Conservation (phyloP, 2,888 invertebrate species). For the Cephalotes varians region DNA sequence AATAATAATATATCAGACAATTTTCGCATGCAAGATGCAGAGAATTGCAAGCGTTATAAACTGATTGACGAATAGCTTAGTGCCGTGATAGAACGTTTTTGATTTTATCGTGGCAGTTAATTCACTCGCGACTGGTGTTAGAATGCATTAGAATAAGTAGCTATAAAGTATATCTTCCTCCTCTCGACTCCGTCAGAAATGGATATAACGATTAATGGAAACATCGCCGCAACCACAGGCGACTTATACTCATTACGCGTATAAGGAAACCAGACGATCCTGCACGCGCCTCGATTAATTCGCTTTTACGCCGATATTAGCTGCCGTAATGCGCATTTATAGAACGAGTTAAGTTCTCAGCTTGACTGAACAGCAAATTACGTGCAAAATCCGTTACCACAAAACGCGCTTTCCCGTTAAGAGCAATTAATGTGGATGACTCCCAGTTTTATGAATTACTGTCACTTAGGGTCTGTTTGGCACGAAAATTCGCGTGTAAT, state of each 20-base stretch:
- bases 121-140: conserved; percentile 4
- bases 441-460: not conserved
- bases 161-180: not conserved
- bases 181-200: not conserved
- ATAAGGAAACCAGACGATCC: conserved; percentile 23
- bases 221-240: not conserved
- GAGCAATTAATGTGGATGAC: conserved; percentile 19
- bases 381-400: conserved; percentile 18
- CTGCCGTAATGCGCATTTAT: conserved; percentile 21
- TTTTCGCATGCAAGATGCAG: not conserved
- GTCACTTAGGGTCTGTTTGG: not conserved
- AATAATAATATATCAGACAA: not conserved
- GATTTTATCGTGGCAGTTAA: conserved; percentile 32
- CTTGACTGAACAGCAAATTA: conserved; percentile 12
- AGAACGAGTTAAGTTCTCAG: conserved; percentile 15
- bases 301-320: conserved; percentile 8
- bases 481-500: not conserved
- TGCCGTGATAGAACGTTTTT: conserved; percentile 11
- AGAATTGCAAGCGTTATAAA: not conserved
- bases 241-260: conserved; percentile 33
- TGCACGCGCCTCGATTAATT: conserved; percentile 10
- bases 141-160: conserved; percentile 8
- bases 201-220: conserved; percentile 44
- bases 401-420: conserved; percentile 22
- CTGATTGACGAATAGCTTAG: conserved; percentile 1